These are phyloP conservation scores for Pangasius krempfi DNA, from an alignment of 2,797 vertebrate genomes.

Conservation along the genomic window DNA sequence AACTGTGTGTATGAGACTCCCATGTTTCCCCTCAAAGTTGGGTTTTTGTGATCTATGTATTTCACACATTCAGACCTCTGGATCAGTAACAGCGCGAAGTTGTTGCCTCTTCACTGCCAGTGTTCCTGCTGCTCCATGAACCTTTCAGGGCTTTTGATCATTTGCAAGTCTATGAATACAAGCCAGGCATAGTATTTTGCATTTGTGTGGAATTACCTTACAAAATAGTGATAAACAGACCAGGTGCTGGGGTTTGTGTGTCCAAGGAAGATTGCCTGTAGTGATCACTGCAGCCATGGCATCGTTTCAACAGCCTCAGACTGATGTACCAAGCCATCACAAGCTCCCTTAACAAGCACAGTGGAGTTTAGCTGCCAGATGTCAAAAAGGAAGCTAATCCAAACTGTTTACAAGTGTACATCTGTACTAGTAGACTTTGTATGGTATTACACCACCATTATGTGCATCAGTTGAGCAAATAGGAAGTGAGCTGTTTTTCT, in stretches of 20 bases:
- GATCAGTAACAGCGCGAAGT: constrained; percentile 14
- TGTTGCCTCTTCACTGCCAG: constrained; percentile 50
- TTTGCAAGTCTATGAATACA: constrained; percentile 19
- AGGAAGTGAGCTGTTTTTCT: constrained; percentile 28
- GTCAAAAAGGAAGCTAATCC: constrained; percentile 52
- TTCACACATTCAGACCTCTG: constrained; percentile 23
- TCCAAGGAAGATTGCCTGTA: background rate
- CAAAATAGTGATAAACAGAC: constrained; percentile 13
- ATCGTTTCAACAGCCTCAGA: background rate
- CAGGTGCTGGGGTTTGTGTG: constrained; percentile 16
- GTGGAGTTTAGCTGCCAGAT: constrained; percentile 63
- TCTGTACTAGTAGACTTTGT: constrained; percentile 16
- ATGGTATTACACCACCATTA: constrained; percentile 15
- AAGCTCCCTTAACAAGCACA: constrained; percentile 59
- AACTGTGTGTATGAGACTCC: constrained; percentile 66
- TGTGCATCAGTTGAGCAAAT: constrained; percentile 5
- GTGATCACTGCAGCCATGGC: background rate
- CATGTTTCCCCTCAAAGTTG: constrained; percentile 51
- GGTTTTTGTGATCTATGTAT: constrained; percentile 47
- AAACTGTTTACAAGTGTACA: constrained; percentile 55
- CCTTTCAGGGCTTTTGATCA: background rate
- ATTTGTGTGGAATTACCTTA: constrained; percentile 2
- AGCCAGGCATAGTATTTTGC: background rate
- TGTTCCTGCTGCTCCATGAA: constrained; percentile 24
- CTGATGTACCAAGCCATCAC: constrained; percentile 13